phyloP scores from a whole-genome alignment of 1,140 invertebrate species.

The Idris sp. region DNA sequence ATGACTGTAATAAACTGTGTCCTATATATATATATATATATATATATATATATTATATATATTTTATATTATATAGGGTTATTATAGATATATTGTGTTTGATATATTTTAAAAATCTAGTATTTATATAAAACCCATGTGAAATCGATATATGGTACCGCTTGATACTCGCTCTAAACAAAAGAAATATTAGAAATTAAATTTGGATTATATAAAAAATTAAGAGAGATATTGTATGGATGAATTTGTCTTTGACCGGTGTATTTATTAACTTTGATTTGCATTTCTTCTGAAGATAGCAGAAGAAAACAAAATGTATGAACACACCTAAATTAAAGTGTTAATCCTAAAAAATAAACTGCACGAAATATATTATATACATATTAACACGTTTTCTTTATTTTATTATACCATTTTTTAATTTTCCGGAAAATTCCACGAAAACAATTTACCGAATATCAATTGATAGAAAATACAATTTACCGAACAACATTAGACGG shows the following conservation, averaged over 20 bases:
- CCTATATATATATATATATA: too few species aligned
- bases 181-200: slow-evolving; percentile 10
- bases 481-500: too few species aligned
- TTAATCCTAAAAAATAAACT: slow-evolving; percentile 71
- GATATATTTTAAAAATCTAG: slow-evolving; percentile 71
- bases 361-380: slow-evolving; percentile 74
- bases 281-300: slow-evolving; percentile 18
- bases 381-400: too few species aligned
- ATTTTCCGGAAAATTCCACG: too few species aligned
- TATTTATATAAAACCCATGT: slow-evolving; percentile 63
- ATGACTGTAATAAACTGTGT: too few species aligned
- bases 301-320: slow-evolving; percentile 61
- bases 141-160: slow-evolving; percentile 36
- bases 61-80: too few species aligned
- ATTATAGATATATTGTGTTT: too few species aligned
- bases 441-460: too few species aligned
- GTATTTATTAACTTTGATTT: slow-evolving; percentile 11
- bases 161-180: slow-evolving; percentile 26
- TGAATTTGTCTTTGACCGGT: slow-evolving; percentile 5
- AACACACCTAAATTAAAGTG: slow-evolving; percentile 70
- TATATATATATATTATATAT: too few species aligned
- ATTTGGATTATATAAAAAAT: slow-evolving; percentile 3
- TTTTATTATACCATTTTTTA: too few species aligned
- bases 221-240: slow-evolving; percentile 5
- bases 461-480: too few species aligned